Conservation (phyloP, 2,888 invertebrate species). For the Bombylius major region DNA sequence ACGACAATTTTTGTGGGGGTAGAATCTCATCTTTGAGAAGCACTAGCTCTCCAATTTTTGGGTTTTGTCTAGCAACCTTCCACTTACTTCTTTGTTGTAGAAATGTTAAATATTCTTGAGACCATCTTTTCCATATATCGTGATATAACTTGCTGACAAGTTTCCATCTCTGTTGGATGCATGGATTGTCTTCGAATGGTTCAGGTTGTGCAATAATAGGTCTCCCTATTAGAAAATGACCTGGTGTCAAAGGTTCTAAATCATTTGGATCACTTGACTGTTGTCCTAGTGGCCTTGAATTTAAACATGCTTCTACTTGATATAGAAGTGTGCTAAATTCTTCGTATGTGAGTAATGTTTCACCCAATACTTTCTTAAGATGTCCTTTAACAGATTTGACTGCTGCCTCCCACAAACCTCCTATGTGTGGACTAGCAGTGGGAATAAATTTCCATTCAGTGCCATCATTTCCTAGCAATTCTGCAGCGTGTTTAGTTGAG, state of each 20-base stretch:
- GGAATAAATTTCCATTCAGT: conserved; percentile 23
- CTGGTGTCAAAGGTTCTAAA: conserved; percentile 8
- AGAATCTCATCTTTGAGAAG: too few species aligned
- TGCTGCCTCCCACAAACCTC: conserved; percentile 24
- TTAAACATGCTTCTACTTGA: conserved; percentile 21
- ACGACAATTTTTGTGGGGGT: too few species aligned
- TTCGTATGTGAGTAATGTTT: conserved; percentile 17
- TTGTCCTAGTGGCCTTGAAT: conserved; percentile 19
- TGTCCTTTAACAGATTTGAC: conserved; percentile 22
- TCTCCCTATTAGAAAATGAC: conserved; percentile 11
- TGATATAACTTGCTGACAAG: conserved; percentile 1
- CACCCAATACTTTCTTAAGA: conserved; percentile 17
- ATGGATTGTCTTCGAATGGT: conserved; percentile 3
- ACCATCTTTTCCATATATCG: conserved; percentile 9
- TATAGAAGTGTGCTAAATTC: conserved; percentile 18
- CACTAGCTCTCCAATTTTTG: neutral
- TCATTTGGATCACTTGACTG: conserved; percentile 13
- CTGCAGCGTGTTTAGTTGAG: too few species aligned
- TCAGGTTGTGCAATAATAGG: conserved; percentile 11
- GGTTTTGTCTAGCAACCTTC: neutral
- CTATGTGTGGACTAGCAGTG: conserved; percentile 21
- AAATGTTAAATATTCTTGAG: neutral
- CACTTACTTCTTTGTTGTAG: neutral
- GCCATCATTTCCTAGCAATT: neutral
- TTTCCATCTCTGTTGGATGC: neutral